Base-by-base conservation (phyloP, 2,888 invertebrate genomes). In the Patella depressa region DNA sequence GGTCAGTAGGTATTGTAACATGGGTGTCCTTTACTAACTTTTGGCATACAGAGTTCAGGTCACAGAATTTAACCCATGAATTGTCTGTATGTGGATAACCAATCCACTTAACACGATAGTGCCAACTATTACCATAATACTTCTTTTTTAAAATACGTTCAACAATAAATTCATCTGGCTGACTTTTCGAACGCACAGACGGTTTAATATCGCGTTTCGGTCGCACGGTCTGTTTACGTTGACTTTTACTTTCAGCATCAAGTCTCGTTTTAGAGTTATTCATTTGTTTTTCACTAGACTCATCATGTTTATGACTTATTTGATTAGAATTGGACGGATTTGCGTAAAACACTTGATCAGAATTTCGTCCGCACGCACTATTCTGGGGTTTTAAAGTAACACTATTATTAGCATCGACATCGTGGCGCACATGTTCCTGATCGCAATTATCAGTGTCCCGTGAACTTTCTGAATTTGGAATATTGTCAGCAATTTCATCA, bases 401-500 rank as follows among this genome's bases (percentile, higher is more conserved):
- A 65, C 24, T 24, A 65, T 65, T 65, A 65, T 65, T 65, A 65
- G 65, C 19, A 24, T 14, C 24, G 19, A 24, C 65, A 9, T 19
- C 24, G 19, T 65, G 2, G 14, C 65, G 0, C 19, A 5, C 65
- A 65, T n/a, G 19, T 11, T 24, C 14, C n/a, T 24, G 19, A 65
- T 11, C 19, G 3, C 4, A 34, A 65, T 65, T 19, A 65, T 65
- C 65, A 65, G 2, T 24, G 19, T 19, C 11, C 17, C 19, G 24
- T 24, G 19, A 0, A 19, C 24, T 11, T 19, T 24, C 24, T 24
- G 24, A 11, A 65, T 9, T n/a, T 12, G 65, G 65, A 12, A 65
- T 65, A 65, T 65, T 65, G 24, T 65, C 11, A 65, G 19, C 19
- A 65, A 65, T 65, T 65, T 65, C 65, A 19, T 65, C 19, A 65